These are phyloP conservation scores for Muraenolepis orangiensis DNA, from an alignment of 2,797 vertebrate species.

Conservation along the genomic window DNA sequence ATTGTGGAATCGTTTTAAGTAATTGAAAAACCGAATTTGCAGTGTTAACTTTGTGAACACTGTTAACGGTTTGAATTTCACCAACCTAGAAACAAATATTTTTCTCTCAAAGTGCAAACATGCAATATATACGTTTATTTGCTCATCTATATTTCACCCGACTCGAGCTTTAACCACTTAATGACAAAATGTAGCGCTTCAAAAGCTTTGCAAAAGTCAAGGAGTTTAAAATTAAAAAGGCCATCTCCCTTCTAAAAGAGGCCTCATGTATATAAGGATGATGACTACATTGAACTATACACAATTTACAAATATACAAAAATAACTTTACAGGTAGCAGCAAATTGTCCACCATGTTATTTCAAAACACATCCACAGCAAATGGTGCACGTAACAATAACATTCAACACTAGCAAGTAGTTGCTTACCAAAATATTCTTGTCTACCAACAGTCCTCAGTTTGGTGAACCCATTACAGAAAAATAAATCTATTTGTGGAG, in stretches of 20 bases:
- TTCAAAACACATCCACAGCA: not conserved
- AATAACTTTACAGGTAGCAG: conserved; percentile 20
- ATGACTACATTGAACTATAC: conserved; percentile 24
- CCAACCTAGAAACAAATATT: conserved; percentile 18
- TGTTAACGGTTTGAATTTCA: not conserved
- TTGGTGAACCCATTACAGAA: not conserved
- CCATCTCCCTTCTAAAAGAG: not conserved
- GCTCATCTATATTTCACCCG: not conserved
- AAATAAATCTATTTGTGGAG: not conserved
- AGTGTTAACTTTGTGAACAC: conserved; percentile 3
- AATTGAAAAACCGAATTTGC: not conserved
- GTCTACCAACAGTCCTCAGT: not conserved
- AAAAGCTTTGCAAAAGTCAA: not conserved
- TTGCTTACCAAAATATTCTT: not conserved
- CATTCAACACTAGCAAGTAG: not conserved
- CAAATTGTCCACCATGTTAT: conserved; percentile 7
- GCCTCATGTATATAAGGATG: not conserved
- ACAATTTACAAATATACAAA: conserved; percentile 40
- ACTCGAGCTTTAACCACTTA: conserved; percentile 14
- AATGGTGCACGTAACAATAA: not conserved
- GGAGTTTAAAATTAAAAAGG: conserved; percentile 1
- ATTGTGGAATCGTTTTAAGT: not conserved
- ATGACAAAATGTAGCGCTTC: not conserved
- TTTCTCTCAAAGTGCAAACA: conserved; percentile 4
- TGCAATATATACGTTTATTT: conserved; percentile 6